Evolutionary conservation across 2,113 vertebrate genomes (phyloP).

Genomic region (Emydocephalus ijimae): DNA sequence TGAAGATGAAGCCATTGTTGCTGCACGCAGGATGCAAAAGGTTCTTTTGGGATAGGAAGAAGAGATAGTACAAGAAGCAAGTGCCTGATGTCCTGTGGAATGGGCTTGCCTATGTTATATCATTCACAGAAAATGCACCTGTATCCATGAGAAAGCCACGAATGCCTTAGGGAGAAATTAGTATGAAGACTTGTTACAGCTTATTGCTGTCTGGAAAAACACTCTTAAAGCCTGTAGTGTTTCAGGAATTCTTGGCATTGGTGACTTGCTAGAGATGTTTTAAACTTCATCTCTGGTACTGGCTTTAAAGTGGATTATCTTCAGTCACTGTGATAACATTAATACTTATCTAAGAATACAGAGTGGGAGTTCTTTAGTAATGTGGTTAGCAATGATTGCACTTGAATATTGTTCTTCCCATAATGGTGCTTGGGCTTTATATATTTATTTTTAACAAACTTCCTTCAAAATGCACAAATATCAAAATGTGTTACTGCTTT

Average conservation of each 20-base stretch:
- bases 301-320: constrained; percentile 34
- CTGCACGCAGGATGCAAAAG: constrained; percentile 89
- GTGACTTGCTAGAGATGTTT: constrained; percentile 24
- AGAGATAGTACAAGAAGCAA: background rate
- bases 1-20: constrained; percentile 87
- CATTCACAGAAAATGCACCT: constrained; percentile 32
- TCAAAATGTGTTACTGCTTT: background rate
- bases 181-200: background rate
- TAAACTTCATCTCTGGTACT: constrained; percentile 28
- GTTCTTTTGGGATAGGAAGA: constrained; percentile 87
- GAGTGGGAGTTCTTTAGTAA: background rate
- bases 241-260: background rate
- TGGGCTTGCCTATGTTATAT: background rate
- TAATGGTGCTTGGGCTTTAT: constrained; percentile 16
- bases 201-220: background rate
- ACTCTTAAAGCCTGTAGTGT: constrained; percentile 27
- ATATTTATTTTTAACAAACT: constrained; percentile 30
- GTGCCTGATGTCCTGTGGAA: constrained; percentile 14
- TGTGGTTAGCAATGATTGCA: background rate
- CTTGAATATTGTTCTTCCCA: constrained; percentile 43
- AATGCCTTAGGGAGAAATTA: constrained; percentile 22
- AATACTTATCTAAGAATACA: constrained; percentile 40
- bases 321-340: constrained; percentile 44
- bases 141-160: constrained; percentile 23
- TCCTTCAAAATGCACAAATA: constrained; percentile 11